Base-by-base conservation (phyloP, 2,888 invertebrate genomes). In the Brassicogethes aeneus region DNA sequence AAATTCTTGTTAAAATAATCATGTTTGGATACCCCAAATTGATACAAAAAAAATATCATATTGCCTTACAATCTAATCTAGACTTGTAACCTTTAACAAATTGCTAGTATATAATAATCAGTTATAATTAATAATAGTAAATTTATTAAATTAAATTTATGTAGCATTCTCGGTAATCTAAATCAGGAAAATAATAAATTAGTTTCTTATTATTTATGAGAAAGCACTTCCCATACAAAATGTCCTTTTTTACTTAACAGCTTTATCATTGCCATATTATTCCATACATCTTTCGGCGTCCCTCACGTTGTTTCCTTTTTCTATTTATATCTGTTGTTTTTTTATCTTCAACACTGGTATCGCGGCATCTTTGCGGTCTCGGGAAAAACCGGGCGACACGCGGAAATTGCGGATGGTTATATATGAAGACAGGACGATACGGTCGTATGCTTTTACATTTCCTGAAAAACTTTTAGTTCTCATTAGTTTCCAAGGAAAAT, bases 371-470 rank as follows among this genome's bases (percentile, higher is more conserved):
- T 43, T 40, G 43, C 41, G 44, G 42, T 44, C 41, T n/a, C n/a
- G n/a, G 42, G 41, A 41, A 45, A 45, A 41, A 43, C 41, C 40
- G 46, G 32, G 39, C 36, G 57, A 55, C 55, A 54, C 43, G 41
- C 57, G 59, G 59, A 59, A 59, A 59, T 57, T 57, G 56, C 48
- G 54, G 54, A 56, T 53, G 55, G 57, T 59, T 56, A 57, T 59
- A 57, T 57, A 59, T 59, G 58, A 50, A 52, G 52, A 55, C 49
- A 46, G 50, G 48, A 44, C 46, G 43, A 41, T 44, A 23, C 23
- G 23, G 23, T 23, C 23, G 23, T 23, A 23, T 23, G 23, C 23
- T 23, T 10, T 43, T 37, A 43, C 46, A 43, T 44, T 47, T 48
- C 47, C 48, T 40, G 38, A 36, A 15, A 29, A 33, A 41, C 45